phyloP scores from a whole-genome alignment of 1,140 invertebrate species.

The Metaphire vulgaris region DNA sequence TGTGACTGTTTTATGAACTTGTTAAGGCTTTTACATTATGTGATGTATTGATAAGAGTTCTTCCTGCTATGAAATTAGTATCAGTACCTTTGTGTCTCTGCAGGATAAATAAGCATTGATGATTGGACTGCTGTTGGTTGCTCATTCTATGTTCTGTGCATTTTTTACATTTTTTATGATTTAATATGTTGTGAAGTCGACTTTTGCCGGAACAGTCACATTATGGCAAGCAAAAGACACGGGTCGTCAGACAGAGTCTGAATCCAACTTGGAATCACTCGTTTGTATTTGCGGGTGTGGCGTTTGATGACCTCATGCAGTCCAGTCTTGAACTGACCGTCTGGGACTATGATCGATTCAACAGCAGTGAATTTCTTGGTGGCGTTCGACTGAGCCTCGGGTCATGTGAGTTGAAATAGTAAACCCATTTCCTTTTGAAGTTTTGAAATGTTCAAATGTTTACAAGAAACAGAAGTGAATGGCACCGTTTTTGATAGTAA shows the following conservation, averaged over 20 bases:
- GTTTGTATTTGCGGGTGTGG: slow-evolving; percentile 80
- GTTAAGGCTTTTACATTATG: no score
- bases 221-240: slow-evolving; percentile 83
- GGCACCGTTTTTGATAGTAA: neutral
- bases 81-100: no score
- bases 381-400: slow-evolving; percentile 84
- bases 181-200: slow-evolving; percentile 73
- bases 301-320: slow-evolving; percentile 69
- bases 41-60: no score
- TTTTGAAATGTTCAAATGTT: no score
- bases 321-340: slow-evolving; percentile 83
- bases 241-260: slow-evolving; percentile 68
- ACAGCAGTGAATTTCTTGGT: slow-evolving; percentile 91
- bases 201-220: slow-evolving; percentile 81
- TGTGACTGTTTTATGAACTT: no score
- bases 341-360: slow-evolving; percentile 89
- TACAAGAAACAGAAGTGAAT: no score
- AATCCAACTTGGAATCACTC: slow-evolving; percentile 81
- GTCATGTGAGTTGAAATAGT: slow-evolving; percentile 61
- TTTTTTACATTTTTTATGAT: no score
- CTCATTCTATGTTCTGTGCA: no score
- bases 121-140: no score
- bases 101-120: no score
- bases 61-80: no score
- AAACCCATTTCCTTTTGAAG: no score